Conservation (phyloP, 2,888 invertebrate species). For the Periphyllus acericola region DNA sequence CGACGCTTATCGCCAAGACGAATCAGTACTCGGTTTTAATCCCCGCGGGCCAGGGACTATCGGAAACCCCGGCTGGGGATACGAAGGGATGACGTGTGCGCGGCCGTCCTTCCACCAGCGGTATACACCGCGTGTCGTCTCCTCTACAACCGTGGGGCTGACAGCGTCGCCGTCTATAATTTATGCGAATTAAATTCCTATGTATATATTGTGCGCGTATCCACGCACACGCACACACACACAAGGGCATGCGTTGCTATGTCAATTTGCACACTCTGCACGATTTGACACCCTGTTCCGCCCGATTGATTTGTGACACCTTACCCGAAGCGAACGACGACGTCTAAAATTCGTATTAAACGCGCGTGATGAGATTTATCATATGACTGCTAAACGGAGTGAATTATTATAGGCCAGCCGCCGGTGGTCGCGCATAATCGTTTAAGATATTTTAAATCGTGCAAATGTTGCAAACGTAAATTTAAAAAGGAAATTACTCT, state of each 20-base stretch:
- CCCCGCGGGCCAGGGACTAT: background rate
- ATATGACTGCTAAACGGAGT: background rate
- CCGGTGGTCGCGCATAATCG: no score
- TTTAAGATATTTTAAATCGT: no score
- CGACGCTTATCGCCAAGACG: slow-evolving; percentile 13
- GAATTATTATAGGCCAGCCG: background rate
- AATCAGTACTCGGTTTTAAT: background rate
- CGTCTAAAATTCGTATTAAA: background rate
- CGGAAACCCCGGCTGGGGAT: background rate
- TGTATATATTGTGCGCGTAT: background rate
- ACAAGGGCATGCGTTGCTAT: background rate
- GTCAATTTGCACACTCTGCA: slow-evolving; percentile 27
- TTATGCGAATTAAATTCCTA: slow-evolving; percentile 20
- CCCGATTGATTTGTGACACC: slow-evolving; percentile 28
- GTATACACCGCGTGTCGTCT: background rate
- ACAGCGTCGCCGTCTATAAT: slow-evolving; percentile 10
- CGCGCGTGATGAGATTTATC: background rate
- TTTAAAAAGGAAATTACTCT: no score
- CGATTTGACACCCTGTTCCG: background rate
- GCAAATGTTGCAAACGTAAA: no score
- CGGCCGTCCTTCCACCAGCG: background rate
- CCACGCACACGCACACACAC: background rate
- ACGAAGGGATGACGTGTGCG: background rate
- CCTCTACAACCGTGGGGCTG: background rate
- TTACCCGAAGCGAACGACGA: background rate